Evolutionary conservation across 2,888 invertebrate species (phyloP), one percentile per base, ranked within the genome.

Genomic region (Tenthredo scrophulariae): DNA sequence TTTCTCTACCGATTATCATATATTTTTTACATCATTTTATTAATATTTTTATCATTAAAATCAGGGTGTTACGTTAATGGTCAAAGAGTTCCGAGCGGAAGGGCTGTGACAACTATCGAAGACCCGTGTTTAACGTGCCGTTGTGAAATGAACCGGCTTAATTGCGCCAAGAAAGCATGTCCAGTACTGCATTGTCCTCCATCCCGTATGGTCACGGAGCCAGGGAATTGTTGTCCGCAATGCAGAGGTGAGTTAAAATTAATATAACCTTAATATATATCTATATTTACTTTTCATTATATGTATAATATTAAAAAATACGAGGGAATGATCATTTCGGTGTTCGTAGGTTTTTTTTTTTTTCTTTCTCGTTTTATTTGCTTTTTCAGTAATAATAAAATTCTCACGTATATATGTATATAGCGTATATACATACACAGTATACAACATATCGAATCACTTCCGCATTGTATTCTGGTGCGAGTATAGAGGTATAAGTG

Each of bases 111-210:
- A 72, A 95, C 97, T 70, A 96, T 96, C 67, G 97, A 97, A 91
- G 98, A 98, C 93, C 97, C 98, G 2, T 98, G 98, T 91, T 94
- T 98, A 86, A 97, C 97, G 84, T 98, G 98, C 90, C 96, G 96
- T 70, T 98, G 98, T 92, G 95, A 95, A 88, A 95, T 95, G 88
- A 94, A 94, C 10, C 95, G 95, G 84, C 93, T 98, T 88, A 96
- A 96, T 22, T 98, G 98, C 92, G 95, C 96, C 67, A 98, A 98
- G 91, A 96, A 96, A 86, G 97, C 98, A 0, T 98, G 98, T 90
- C 98, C 98, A 0, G 98, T 98, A 9, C 94, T 98, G 54, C 97
- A 98, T 88, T 98, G 98, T 92, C 96, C 96, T 7, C 93, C 93
- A 0, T 94, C 95, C 15, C 95, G 96, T 88, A 97, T 97, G 90